phyloP scores from a whole-genome alignment of 1,140 invertebrate species.

The Halictus rubicundus region DNA sequence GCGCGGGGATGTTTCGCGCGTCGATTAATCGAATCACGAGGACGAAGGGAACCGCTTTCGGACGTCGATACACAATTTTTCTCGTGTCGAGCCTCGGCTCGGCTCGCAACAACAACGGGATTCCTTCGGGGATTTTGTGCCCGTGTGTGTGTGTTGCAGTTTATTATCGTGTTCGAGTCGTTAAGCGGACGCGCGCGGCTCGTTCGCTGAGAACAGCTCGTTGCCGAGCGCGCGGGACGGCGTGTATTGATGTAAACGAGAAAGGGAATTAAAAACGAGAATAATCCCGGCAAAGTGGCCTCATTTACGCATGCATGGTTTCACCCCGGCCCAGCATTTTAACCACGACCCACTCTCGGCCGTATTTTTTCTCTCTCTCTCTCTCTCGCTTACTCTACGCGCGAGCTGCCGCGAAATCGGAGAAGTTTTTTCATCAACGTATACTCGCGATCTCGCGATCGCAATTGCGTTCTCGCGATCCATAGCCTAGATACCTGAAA shows the following conservation, averaged over 20 bases:
- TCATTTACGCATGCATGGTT: conserved; percentile 55
- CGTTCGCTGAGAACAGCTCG: background rate
- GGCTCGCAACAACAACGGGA: background rate
- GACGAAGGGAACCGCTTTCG: no score
- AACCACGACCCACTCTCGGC: background rate
- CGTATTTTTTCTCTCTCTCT: no score
- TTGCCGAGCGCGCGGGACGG: background rate
- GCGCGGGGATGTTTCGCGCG: no score
- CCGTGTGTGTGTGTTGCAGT: conserved; percentile 4
- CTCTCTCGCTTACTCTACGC: background rate
- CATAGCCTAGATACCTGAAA: background rate
- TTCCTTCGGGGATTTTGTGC: background rate
- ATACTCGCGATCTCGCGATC: conserved; percentile 67
- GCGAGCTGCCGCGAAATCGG: conserved; percentile 14
- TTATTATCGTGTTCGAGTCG: conserved; percentile 38
- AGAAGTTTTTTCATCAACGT: conserved; percentile 53
- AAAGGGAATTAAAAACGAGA: conserved; percentile 58
- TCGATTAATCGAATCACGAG: no score
- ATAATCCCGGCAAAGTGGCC: conserved; percentile 42
- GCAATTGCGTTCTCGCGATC: conserved; percentile 76
- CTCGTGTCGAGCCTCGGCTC: no score
- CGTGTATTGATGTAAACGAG: conserved; percentile 40
- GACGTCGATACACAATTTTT: no score
- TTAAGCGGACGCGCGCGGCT: conserved; percentile 1
- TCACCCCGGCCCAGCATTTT: conserved; percentile 26